Conservation (phyloP, 1,140 invertebrate genomes). For the Aphelenchoides besseyi region DNA sequence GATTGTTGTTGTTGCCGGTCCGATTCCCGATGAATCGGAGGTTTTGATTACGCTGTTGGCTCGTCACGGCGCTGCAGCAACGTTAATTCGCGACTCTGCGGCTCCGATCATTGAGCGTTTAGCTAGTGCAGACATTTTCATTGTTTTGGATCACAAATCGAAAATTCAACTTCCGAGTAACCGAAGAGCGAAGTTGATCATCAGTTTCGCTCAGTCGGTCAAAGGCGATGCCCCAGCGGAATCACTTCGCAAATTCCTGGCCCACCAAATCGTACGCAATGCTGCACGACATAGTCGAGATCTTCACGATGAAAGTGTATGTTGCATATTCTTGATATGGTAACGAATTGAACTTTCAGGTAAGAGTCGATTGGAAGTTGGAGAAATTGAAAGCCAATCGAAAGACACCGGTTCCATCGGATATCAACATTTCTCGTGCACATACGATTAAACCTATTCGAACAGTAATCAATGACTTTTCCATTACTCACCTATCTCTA, state of each 20-base stretch:
- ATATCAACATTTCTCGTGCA: slow-evolving; percentile 55
- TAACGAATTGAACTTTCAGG: background rate
- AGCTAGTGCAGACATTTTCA: background rate
- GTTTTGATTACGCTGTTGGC: background rate
- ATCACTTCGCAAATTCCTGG: background rate
- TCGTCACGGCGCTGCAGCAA: background rate
- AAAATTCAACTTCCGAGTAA: background rate
- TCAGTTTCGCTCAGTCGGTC: background rate
- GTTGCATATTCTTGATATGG: too few species aligned
- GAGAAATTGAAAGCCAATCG: background rate
- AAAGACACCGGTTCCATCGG: slow-evolving; percentile 50
- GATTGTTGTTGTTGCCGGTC: background rate
- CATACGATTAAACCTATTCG: slow-evolving; percentile 56
- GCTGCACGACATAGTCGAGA: background rate
- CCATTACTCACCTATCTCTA: background rate
- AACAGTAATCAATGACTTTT: slow-evolving; percentile 22
- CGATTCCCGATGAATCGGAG: background rate
- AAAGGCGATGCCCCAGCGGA: background rate
- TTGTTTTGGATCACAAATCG: background rate
- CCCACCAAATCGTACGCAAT: background rate
- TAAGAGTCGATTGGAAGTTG: slow-evolving; percentile 8
- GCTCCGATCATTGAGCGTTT: background rate
- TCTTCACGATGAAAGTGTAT: background rate
- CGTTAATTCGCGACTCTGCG: background rate
- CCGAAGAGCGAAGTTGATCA: background rate